Percentiles rank a stretch among this genome's conserved stretches.
phyloP scores from a whole-genome alignment of 37 sponge, comb jelly and placozoan genomes.

The Ephydatia muelleri region DNA sequence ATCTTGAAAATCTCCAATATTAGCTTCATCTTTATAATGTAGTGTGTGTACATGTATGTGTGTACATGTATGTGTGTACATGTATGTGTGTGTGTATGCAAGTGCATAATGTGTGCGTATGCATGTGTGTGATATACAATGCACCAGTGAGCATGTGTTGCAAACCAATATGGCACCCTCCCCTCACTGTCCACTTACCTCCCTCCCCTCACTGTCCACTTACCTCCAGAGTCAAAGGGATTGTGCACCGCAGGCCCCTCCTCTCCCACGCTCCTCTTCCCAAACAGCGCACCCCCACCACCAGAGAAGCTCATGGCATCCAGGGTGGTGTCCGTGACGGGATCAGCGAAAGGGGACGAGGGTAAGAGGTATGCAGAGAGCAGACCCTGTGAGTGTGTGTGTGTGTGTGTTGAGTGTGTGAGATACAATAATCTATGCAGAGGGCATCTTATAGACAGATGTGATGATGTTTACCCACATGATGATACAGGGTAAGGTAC shows the following conservation, averaged over 20 bases:
- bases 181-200: background rate
- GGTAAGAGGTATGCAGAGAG: constrained; percentile 16
- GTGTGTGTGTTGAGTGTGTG: too few species aligned
- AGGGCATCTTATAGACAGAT: too few species aligned
- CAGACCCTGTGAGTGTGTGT: constrained; percentile 10
- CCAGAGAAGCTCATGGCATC: background rate
- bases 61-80: too few species aligned
- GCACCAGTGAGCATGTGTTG: background rate
- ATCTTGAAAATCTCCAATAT: background rate
- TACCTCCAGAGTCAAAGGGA: constrained; percentile 50
- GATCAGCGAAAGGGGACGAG: background rate
- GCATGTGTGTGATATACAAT: background rate
- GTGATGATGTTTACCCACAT: too few species aligned
- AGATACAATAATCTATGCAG: background rate
- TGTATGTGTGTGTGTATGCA: too few species aligned
- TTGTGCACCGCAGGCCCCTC: constrained; percentile 3
- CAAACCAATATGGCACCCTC: background rate
- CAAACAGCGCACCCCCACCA: background rate
- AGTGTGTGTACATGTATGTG: background rate
- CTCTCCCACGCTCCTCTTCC: background rate
- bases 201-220: background rate
- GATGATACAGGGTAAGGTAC: too few species aligned
- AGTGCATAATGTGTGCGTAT: too few species aligned
- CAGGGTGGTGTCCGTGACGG: background rate
- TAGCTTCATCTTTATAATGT: background rate